phyloP scores from a whole-genome alignment of 2,113 vertebrate genomes.

The Raphicerus campestris region DNA sequence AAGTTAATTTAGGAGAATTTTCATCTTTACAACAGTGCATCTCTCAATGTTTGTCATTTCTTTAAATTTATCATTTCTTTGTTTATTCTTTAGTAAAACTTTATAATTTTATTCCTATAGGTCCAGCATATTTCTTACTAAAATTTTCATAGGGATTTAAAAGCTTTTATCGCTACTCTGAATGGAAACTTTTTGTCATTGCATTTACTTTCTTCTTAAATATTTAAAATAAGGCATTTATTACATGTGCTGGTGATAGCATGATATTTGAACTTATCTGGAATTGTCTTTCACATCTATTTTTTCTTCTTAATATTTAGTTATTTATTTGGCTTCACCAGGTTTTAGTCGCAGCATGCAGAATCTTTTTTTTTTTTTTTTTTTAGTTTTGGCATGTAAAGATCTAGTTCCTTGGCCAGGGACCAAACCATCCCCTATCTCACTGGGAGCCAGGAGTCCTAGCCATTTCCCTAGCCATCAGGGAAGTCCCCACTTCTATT shows the following conservation, averaged over 20 bases:
- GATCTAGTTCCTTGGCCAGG: not conserved
- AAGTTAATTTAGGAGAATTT: not conserved
- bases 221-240: not conserved
- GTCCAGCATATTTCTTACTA: not conserved
- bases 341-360: not conserved
- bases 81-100: not conserved
- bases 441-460: not conserved
- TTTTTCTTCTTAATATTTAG: not conserved
- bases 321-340: not conserved
- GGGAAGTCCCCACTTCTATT: not conserved
- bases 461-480: not conserved
- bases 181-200: not conserved
- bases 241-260: not conserved
- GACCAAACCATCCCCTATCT: not conserved
- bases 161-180: not conserved
- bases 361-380: not conserved
- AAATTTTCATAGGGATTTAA: not conserved
- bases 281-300: not conserved
- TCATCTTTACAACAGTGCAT: not conserved
- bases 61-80: not conserved
- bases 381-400: not conserved
- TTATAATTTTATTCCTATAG: not conserved
- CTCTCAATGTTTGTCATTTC: not conserved
- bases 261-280: not conserved
- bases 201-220: not conserved